Evolutionary conservation across 2,888 invertebrate species (phyloP), one percentile per base, ranked within the genome.

Genomic region (Standfussiana lucernea): DNA sequence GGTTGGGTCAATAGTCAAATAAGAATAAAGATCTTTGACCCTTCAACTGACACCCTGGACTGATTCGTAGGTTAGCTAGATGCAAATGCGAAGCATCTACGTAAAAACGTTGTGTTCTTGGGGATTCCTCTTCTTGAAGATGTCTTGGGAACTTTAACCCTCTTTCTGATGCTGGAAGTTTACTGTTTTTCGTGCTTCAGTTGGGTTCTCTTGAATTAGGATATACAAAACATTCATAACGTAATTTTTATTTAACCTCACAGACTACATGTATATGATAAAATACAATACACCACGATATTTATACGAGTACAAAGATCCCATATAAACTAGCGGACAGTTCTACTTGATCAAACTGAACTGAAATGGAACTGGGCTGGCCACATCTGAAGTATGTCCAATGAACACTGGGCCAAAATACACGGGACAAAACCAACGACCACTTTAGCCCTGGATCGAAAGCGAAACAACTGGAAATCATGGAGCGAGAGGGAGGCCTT

Each of bases 11-110:
- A n/a, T 73, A 40, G 32, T 35, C n/a, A 28, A 32, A 47, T 85
- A 88, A 85, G 7, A 32, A 32, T 7, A 35, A 35, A 35, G 8
- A 50, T 53, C 50, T 53, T 28, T 40, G 18, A 32, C 7, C 2
- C 28, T 53, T 45, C 11, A 28, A 15, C 32, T 47, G 15, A 32
- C 24, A 62, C 7, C 1, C 37, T 53, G 21, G 5, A 71, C 32
- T 32, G 32, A 32, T 7, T 28, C 3, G 32, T 59, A 8, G 59
- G 59, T 59, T 2, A 32, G 28, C 13, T 56, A 15, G 18, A 59
- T 32, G 59, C 32, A 59, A 32, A 32, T 18, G 8, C 59, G 18
- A 32, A 59, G 32, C 3, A 18, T 59, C 10, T 32, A 56, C 6
- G 15, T 59, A 32, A 59, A 18, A 59, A 1, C 32, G 1, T 32